A percentile compares a stretch with the other conserved stretches of the same genome.
Evolutionary conservation across 2,797 vertebrate species (phyloP).

Genomic region (Xenops minutus): DNA sequence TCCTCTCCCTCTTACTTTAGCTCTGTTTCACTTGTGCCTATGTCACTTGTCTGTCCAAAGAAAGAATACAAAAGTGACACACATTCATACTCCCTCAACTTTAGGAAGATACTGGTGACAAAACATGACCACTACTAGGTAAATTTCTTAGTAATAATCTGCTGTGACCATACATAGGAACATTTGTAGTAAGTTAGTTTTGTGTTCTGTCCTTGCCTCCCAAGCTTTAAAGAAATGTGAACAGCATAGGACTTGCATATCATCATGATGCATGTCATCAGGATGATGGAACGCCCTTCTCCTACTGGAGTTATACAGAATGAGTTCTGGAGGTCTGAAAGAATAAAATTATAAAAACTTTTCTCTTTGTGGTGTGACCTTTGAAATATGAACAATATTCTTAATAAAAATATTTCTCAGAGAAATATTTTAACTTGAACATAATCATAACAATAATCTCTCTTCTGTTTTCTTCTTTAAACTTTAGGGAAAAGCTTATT

Average conservation of each 20-base stretch:
- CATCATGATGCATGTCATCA: neutral
- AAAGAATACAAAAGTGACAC: neutral
- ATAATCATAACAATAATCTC: slow-evolving; percentile 7
- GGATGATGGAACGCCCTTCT: neutral
- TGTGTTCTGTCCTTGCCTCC: neutral
- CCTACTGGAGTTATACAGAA: neutral
- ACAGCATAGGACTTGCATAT: neutral
- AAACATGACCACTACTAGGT: neutral
- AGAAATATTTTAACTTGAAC: neutral
- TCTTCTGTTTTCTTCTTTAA: neutral
- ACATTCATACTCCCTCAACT: neutral
- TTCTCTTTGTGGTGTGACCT: neutral
- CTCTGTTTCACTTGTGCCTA: neutral
- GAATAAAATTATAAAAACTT: neutral
- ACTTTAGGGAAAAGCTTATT: neutral
- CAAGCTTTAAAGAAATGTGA: neutral
- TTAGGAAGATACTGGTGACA: slow-evolving; percentile 39
- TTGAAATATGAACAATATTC: neutral
- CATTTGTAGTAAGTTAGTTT: neutral
- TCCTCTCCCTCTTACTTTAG: neutral
- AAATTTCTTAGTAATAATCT: neutral
- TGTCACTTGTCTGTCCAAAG: neutral
- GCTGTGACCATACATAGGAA: neutral
- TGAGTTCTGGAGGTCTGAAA: neutral
- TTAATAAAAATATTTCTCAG: neutral